Conservation (phyloP, 1,140 invertebrate genomes). For the Ips typographus region DNA sequence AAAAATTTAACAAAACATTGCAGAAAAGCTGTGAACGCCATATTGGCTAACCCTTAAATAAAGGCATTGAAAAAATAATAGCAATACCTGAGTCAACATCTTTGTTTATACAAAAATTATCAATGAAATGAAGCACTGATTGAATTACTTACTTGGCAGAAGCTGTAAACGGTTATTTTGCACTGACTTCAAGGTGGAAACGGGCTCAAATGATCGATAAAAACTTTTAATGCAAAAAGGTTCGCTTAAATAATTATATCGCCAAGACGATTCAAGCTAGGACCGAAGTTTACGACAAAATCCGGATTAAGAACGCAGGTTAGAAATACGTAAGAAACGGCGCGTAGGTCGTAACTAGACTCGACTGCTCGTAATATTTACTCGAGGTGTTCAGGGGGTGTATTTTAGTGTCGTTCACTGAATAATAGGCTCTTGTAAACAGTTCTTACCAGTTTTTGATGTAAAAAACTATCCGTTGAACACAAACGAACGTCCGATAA, state of each 20-base stretch:
- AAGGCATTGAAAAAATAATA: constrained; percentile 45
- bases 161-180: constrained; percentile 19
- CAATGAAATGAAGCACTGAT: constrained; percentile 23
- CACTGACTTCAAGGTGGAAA: constrained; percentile 40
- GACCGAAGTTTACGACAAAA: constrained; percentile 46
- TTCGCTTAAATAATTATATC: constrained; percentile 54
- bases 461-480: background rate
- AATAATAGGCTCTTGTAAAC: constrained; percentile 33
- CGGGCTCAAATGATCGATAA: constrained; percentile 50
- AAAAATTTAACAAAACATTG: constrained; percentile 22
- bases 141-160: constrained; percentile 31
- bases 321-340: constrained; percentile 44
- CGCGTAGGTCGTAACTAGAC: constrained; percentile 44
- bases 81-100: constrained; percentile 44
- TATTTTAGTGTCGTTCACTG: constrained; percentile 36
- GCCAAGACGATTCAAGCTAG: constrained; percentile 44
- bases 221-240: constrained; percentile 53
- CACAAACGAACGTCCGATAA: background rate
- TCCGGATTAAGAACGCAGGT: constrained; percentile 41
- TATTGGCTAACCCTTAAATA: constrained; percentile 50
- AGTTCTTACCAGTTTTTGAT: constrained; percentile 39
- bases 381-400: constrained; percentile 44
- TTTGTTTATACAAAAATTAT: constrained; percentile 35
- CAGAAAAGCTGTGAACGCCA: constrained; percentile 48
- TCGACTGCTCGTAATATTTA: constrained; percentile 46